A percentile compares a stretch with the other conserved stretches of the same genome.
Conservation (phyloP, 2,113 vertebrate genomes). For the Onychorhynchus coronatus region DNA sequence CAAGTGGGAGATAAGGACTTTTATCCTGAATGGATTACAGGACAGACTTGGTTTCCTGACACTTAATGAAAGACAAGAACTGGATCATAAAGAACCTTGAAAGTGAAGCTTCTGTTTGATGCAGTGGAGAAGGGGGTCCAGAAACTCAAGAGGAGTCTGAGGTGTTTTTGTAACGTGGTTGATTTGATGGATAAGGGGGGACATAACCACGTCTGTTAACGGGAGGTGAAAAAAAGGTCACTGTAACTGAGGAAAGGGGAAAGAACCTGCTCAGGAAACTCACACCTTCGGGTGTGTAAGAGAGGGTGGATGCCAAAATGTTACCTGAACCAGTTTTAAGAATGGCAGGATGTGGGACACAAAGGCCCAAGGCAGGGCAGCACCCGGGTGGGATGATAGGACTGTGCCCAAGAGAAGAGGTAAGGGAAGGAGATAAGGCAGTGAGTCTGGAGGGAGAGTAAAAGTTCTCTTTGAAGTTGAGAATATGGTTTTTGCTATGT, state of each 20-base stretch:
- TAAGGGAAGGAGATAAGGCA: background rate
- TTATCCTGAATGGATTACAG: background rate
- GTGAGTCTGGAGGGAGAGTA: background rate
- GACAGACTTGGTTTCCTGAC: background rate
- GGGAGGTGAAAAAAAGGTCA: background rate
- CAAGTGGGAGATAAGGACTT: conserved; percentile 25
- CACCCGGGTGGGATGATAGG: background rate
- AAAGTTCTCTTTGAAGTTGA: background rate
- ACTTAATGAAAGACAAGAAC: background rate
- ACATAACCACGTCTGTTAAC: background rate
- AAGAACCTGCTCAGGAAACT: background rate
- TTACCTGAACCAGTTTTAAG: background rate
- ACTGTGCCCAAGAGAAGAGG: background rate
- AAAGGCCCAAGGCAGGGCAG: background rate
- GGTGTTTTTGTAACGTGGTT: background rate
- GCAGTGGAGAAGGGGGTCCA: background rate
- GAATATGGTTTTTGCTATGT: background rate
- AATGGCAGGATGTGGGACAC: background rate
- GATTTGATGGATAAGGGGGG: background rate
- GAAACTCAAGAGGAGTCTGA: background rate
- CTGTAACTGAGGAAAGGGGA: background rate
- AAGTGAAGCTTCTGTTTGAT: background rate
- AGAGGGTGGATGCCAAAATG: background rate
- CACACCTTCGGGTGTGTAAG: background rate
- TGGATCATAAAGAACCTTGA: background rate